phyloP scores from a whole-genome alignment of 2,888 invertebrate species.

The Orchesellides sinensis region DNA sequence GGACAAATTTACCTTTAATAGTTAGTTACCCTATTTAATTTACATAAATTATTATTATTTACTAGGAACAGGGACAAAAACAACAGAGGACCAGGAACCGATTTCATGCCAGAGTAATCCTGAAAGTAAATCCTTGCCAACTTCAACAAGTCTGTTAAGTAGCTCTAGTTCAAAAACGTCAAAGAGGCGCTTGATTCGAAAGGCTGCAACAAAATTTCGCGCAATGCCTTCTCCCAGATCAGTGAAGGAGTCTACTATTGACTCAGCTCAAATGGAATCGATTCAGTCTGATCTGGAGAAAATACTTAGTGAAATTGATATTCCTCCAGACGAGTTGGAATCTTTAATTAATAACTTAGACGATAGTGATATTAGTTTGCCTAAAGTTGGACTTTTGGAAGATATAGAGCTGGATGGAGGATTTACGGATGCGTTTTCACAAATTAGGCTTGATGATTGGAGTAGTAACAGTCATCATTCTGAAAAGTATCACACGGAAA shows the following conservation, averaged over 20 bases:
- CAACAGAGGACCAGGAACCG: background rate
- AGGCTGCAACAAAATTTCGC: slow-evolving; percentile 36
- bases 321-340: slow-evolving; percentile 68
- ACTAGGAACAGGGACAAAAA: background rate
- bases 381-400: slow-evolving; percentile 24
- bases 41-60: background rate
- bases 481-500: slow-evolving; percentile 72
- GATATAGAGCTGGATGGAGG: slow-evolving; percentile 34
- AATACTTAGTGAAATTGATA: slow-evolving; percentile 69
- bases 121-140: no score
- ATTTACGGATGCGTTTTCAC: slow-evolving; percentile 23
- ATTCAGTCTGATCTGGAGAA: slow-evolving; percentile 57
- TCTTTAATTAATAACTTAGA: slow-evolving; percentile 67
- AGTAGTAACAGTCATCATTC: slow-evolving; percentile 57
- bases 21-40: background rate
- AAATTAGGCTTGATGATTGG: slow-evolving; percentile 26
- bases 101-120: no score
- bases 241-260: background rate
- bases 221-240: background rate
- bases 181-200: slow-evolving; percentile 27
- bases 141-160: background rate
- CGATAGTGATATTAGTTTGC: slow-evolving; percentile 19
- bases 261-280: background rate
- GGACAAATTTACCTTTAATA: background rate
- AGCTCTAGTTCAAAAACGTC: slow-evolving; percentile 3